Evolutionary conservation across 2,888 invertebrate species (phyloP).

Genomic region (Phyto melanocephala): DNA sequence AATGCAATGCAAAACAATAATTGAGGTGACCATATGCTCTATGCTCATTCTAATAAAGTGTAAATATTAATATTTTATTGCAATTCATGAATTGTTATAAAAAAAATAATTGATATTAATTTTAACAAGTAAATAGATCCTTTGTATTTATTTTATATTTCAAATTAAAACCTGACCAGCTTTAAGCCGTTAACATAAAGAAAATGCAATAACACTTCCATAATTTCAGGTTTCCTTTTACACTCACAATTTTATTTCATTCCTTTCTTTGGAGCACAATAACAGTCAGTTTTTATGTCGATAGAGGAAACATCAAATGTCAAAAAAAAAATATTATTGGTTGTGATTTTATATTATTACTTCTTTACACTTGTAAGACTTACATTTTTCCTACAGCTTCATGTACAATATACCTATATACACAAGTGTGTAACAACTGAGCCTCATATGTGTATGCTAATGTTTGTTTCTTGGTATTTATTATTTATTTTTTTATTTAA

Average conservation of each 20-base stretch:
- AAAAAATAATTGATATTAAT: too few relatives aligned
- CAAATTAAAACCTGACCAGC: conserved; percentile 11
- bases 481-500: conserved; percentile 24
- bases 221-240: conserved; percentile 32
- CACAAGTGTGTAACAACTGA: neutral
- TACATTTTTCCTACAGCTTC: neutral
- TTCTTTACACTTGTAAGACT: conserved; percentile 19
- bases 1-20: neutral
- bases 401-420: neutral
- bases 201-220: neutral
- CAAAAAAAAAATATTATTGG: conserved; percentile 55
- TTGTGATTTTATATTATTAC: conserved; percentile 44
- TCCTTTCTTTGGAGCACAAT: neutral
- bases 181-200: neutral
- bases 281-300: too few relatives aligned
- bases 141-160: too few relatives aligned
- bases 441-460: neutral
- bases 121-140: too few relatives aligned
- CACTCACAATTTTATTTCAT: neutral
- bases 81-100: too few relatives aligned
- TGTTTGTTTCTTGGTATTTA: neutral
- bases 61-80: neutral
- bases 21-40: conserved; percentile 1
- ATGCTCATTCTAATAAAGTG: neutral
- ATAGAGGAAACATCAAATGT: conserved; percentile 47